Conservation (phyloP, 2,888 invertebrate genomes). For the Mesoligia furuncula region DNA sequence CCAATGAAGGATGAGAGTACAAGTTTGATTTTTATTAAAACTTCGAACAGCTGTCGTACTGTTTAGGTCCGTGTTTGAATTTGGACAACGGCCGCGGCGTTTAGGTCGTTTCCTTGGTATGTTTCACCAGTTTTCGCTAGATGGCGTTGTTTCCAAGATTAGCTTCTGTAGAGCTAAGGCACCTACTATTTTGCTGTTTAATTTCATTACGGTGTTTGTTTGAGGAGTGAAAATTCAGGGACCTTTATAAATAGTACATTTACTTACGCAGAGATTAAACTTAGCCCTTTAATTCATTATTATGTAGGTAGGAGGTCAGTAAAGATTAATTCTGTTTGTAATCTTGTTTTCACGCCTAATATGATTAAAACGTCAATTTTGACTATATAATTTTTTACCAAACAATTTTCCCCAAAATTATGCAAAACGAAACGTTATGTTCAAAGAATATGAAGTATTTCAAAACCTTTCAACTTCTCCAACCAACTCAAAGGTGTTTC, state of each 20-base stretch:
- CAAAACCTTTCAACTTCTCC: conserved; percentile 25
- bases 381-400: background rate
- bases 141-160: conserved; percentile 47
- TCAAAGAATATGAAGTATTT: conserved; percentile 31
- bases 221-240: background rate
- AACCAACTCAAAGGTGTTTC: conserved; percentile 34
- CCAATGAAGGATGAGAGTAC: conserved; percentile 25
- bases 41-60: conserved; percentile 37
- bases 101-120: conserved; percentile 7
- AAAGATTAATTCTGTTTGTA: no score
- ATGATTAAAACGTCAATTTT: background rate
- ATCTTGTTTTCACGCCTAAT: background rate
- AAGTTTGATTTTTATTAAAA: conserved; percentile 61
- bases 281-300: no score
- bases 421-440: background rate
- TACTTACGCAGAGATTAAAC: background rate
- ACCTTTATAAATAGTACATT: background rate
- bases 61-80: conserved; percentile 16
- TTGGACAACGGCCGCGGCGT: conserved; percentile 2
- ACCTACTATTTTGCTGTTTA: background rate
- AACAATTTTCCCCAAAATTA: no score
- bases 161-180: background rate
- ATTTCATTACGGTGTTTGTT: conserved; percentile 9
- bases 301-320: no score
- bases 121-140: conserved; percentile 37